phyloP scores from a whole-genome alignment of 1,140 invertebrate genomes.

The Solen grandis region DNA sequence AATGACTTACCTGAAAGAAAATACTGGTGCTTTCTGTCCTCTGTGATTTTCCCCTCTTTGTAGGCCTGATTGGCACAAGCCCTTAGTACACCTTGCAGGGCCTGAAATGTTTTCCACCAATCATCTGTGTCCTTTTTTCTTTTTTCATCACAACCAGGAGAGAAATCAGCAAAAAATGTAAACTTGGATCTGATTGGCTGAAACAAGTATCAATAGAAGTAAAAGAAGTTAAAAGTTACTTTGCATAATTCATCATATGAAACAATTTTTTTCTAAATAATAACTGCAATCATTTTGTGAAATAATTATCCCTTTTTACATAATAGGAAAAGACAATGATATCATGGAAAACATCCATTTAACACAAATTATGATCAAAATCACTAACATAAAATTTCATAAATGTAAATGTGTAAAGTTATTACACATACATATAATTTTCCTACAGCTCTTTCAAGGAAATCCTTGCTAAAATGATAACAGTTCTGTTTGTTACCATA shows the following conservation, averaged over 20 bases:
- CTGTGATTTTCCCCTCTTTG: slow-evolving; percentile 61
- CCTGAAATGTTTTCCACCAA: slow-evolving; percentile 67
- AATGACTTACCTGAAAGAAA: slow-evolving; percentile 73
- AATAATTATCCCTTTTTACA: too few relatives aligned
- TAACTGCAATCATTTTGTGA: neutral
- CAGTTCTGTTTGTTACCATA: too few relatives aligned
- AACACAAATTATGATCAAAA: too few relatives aligned
- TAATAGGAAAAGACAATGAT: too few relatives aligned
- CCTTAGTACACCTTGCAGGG: slow-evolving; percentile 59
- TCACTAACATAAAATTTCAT: too few relatives aligned
- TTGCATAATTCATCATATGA: neutral
- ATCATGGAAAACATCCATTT: too few relatives aligned
- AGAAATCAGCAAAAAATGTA: slow-evolving; percentile 71
- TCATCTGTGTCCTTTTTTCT: slow-evolving; percentile 54
- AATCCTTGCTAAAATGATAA: too few relatives aligned
- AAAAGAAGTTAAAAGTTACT: neutral
- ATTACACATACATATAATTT: too few relatives aligned
- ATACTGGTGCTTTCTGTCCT: slow-evolving; percentile 59
- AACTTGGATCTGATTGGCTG: slow-evolving; percentile 73
- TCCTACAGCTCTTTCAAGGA: too few relatives aligned
- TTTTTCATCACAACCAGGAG: slow-evolving; percentile 65
- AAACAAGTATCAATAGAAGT: slow-evolving; percentile 40
- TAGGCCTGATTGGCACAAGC: slow-evolving; percentile 55
- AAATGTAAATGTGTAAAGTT: too few relatives aligned
- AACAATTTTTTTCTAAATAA: neutral